phyloP scores from a whole-genome alignment of 2,113 vertebrate species.

The Lepus timidus region DNA sequence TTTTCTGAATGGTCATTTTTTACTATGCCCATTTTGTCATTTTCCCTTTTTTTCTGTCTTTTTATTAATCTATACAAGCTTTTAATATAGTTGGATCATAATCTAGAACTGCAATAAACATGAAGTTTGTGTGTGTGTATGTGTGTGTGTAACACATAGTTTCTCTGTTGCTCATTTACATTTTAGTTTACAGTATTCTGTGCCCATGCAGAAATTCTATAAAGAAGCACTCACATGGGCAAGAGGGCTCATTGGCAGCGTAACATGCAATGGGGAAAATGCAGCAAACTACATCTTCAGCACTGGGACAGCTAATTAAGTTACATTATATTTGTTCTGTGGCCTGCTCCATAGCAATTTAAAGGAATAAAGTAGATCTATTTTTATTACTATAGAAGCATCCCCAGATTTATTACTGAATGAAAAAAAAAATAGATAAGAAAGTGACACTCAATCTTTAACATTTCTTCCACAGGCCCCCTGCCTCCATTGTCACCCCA shows the following conservation, averaged over 20 bases:
- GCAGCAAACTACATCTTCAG: background rate
- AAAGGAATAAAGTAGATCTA: background rate
- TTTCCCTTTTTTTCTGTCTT: background rate
- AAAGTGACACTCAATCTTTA: background rate
- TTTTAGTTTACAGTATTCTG: background rate
- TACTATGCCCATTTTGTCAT: background rate
- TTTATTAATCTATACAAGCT: background rate
- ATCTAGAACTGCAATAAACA: background rate
- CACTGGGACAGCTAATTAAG: background rate
- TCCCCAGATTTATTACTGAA: background rate
- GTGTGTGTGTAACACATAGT: background rate
- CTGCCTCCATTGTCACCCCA: too few species aligned
- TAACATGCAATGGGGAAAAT: background rate
- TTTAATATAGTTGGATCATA: background rate
- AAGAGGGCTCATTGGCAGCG: background rate
- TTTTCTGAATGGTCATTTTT: background rate
- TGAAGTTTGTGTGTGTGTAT: background rate
- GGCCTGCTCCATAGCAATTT: background rate
- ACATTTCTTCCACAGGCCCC: background rate
- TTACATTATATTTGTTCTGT: background rate
- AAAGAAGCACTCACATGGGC: background rate
- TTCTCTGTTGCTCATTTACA: background rate
- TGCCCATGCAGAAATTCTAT: background rate
- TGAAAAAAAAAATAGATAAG: slow-evolving; percentile 32
- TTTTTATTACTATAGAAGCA: slow-evolving; percentile 28